Conservation (phyloP, 2,888 invertebrate genomes). For the Luffia ferchaultella region DNA sequence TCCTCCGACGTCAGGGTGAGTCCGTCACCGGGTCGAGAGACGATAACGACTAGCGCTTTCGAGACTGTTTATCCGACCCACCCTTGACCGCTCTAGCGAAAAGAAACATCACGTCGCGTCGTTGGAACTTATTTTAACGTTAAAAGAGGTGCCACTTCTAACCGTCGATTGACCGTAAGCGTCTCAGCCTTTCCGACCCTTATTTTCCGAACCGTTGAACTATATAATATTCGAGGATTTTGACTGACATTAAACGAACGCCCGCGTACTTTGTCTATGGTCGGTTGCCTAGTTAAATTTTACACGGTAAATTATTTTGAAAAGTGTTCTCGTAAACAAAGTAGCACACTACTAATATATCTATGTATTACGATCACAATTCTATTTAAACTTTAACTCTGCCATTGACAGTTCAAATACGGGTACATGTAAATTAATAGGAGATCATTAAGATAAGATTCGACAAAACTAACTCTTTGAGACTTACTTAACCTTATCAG, state of each 20-base stretch:
- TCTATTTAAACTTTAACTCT: too few relatives aligned
- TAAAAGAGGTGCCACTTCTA: neutral
- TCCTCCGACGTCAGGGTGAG: constrained; percentile 59
- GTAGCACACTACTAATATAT: too few relatives aligned
- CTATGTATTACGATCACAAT: too few relatives aligned
- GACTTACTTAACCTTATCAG: neutral
- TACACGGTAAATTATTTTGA: too few relatives aligned
- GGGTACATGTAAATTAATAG: too few relatives aligned
- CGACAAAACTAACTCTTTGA: neutral
- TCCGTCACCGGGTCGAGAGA: constrained; percentile 16
- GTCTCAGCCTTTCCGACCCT: neutral
- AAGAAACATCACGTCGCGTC: neutral
- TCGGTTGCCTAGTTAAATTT: too few relatives aligned
- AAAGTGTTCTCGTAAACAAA: too few relatives aligned
- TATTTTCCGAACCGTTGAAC: neutral
- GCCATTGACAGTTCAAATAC: too few relatives aligned
- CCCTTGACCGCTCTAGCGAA: neutral
- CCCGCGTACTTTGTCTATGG: too few relatives aligned
- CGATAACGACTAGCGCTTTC: neutral
- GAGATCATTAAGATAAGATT: neutral
- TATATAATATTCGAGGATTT: neutral
- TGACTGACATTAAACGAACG: neutral
- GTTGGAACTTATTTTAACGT: neutral
- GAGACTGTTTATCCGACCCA: neutral
- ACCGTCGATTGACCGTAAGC: neutral